Evolutionary conservation across 2,888 invertebrate genomes (phyloP).

Genomic region (Hypercompe scribonia): DNA sequence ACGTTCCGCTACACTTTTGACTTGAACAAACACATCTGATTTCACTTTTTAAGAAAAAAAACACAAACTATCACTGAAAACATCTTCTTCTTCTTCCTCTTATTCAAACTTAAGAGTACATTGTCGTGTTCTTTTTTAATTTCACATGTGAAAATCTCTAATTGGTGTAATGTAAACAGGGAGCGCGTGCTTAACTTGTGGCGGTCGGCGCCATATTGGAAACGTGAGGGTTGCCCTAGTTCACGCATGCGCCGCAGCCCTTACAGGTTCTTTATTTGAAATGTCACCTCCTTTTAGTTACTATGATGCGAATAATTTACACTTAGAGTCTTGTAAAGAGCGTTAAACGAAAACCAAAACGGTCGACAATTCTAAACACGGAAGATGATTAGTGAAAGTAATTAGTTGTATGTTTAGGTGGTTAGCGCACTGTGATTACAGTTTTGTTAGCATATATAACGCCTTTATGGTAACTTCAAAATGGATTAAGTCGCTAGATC

Average conservation of each 20-base stretch:
- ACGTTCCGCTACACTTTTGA: constrained; percentile 56
- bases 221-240: constrained; percentile 68
- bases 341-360: constrained; percentile 52
- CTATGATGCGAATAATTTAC: constrained; percentile 48
- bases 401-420: constrained; percentile 31
- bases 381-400: constrained; percentile 42
- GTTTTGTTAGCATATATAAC: not conserved
- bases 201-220: constrained; percentile 84
- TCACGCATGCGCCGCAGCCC: constrained; percentile 78
- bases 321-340: constrained; percentile 47
- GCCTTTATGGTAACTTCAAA: constrained; percentile 23
- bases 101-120: constrained; percentile 13
- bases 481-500: constrained; percentile 26
- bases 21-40: constrained; percentile 70
- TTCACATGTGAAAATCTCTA: constrained; percentile 32
- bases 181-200: constrained; percentile 79
- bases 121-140: constrained; percentile 17
- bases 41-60: constrained; percentile 62
- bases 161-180: constrained; percentile 66
- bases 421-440: constrained; percentile 28
- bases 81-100: constrained; percentile 6
- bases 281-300: constrained; percentile 59
- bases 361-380: constrained; percentile 43
- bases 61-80: constrained; percentile 37
- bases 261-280: constrained; percentile 63